These are phyloP conservation scores for Teleogryllus occipitalis DNA, from an alignment of 1,140 invertebrate genomes.

Conservation along the genomic window DNA sequence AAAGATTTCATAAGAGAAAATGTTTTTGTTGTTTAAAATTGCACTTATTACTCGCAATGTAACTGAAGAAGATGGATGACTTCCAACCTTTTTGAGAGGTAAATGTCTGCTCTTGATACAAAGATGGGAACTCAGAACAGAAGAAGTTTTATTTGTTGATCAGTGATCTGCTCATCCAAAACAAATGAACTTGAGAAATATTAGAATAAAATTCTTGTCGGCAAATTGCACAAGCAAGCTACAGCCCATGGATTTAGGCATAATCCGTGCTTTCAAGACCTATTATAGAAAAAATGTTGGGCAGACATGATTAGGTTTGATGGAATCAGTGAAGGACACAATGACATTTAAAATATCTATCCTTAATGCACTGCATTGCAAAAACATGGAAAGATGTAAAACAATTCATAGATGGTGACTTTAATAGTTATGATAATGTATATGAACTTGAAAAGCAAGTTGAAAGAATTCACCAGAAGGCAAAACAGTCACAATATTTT, in stretches of 20 bases:
- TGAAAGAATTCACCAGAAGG: no score
- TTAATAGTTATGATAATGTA: no score
- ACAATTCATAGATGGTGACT: no score
- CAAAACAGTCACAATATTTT: no score
- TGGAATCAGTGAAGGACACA: background rate
- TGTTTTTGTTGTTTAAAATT: no score
- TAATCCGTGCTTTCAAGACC: conserved; percentile 12
- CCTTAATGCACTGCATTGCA: conserved; percentile 6
- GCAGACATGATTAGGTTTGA: background rate
- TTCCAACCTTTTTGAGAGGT: no score
- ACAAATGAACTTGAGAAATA: background rate
- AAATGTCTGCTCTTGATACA: no score
- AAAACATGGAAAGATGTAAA: no score
- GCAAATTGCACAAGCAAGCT: conserved; percentile 15
- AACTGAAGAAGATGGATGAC: no score
- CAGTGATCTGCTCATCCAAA: conserved; percentile 25
- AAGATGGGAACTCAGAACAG: conserved; percentile 27
- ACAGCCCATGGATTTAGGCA: conserved; percentile 15
- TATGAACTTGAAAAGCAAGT: no score
- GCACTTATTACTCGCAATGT: no score
- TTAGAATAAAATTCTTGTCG: conserved; percentile 14
- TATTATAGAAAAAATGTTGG: conserved; percentile 11
- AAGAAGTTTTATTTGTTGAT: conserved; percentile 24
- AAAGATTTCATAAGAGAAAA: no score
- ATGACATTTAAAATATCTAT: background rate